Evolutionary conservation across 2,113 vertebrate species (phyloP).

Genomic region (Heterotis niloticus): DNA sequence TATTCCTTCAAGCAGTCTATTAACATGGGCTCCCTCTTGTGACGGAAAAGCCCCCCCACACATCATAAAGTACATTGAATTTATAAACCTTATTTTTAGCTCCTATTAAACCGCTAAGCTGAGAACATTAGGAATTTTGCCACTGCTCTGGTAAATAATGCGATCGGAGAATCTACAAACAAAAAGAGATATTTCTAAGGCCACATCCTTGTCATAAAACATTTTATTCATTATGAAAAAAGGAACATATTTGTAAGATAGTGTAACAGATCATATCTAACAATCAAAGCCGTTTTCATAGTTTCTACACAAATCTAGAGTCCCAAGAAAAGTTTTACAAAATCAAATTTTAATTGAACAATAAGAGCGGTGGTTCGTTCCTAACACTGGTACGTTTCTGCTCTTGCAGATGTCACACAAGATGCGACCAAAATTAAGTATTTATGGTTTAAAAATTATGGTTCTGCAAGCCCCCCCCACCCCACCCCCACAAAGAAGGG

Average conservation of each 20-base stretch:
- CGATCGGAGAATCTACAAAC: too few relatives aligned
- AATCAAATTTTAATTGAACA: conserved; percentile 12
- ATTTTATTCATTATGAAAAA: conserved; percentile 66
- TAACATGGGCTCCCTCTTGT: too few relatives aligned
- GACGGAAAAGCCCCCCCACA: too few relatives aligned
- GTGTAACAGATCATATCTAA: conserved; percentile 69
- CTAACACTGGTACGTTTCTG: neutral
- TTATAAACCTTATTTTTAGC: too few relatives aligned
- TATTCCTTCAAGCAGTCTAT: too few relatives aligned
- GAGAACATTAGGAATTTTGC: too few relatives aligned
- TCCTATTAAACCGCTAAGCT: too few relatives aligned
- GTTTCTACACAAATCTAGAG: conserved; percentile 44
- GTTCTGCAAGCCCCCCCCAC: neutral
- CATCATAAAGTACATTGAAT: too few relatives aligned
- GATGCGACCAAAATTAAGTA: neutral
- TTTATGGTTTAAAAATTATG: neutral
- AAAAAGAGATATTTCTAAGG: neutral
- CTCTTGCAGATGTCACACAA: neutral
- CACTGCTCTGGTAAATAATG: too few relatives aligned
- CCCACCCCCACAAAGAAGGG: too few relatives aligned
- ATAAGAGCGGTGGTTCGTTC: neutral
- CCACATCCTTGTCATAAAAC: conserved; percentile 54
- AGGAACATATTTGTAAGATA: conserved; percentile 61
- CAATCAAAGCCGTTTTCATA: conserved; percentile 46
- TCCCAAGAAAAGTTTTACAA: conserved; percentile 25